Evolutionary conservation across 2,888 invertebrate genomes (phyloP).

Genomic region (Coleophora flavipennella): DNA sequence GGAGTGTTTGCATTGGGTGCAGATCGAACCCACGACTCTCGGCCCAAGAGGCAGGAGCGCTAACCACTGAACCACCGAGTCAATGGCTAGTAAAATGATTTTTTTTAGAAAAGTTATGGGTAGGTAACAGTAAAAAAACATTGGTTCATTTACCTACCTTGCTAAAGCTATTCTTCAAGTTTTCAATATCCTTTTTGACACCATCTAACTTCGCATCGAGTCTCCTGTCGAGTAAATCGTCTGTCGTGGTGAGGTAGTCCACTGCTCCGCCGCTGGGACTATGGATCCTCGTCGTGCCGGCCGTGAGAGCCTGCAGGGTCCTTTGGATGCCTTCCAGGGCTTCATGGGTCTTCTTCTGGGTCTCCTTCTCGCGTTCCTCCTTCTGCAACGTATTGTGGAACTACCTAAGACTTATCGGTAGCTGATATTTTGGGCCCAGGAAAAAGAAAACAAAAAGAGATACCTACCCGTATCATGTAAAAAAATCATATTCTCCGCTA

Average conservation of each 20-base stretch:
- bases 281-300: conserved; percentile 23
- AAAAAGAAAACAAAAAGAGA: too few relatives aligned
- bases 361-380: conserved; percentile 76
- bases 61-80: too few relatives aligned
- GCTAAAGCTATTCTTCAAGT: conserved; percentile 41
- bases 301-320: conserved; percentile 36
- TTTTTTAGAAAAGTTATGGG: too few relatives aligned
- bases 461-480: too few relatives aligned
- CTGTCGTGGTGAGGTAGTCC: conserved; percentile 38
- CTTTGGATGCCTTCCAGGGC: conserved; percentile 60
- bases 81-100: too few relatives aligned
- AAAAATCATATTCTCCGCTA: too few relatives aligned
- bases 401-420: too few relatives aligned
- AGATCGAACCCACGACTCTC: too few relatives aligned
- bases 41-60: too few relatives aligned
- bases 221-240: conserved; percentile 33
- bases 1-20: too few relatives aligned
- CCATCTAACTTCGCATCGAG: conserved; percentile 52
- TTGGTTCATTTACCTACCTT: conserved; percentile 27
- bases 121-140: too few relatives aligned
- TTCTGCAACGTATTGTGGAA: conserved; percentile 45
- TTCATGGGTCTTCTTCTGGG: conserved; percentile 75
- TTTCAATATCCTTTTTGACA: conserved; percentile 44
- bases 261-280: conserved; percentile 23
- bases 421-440: too few relatives aligned